A percentile compares a stretch with the other conserved stretches of the same genome.
These are phyloP conservation scores for Phoenicopterus ruber DNA, from an alignment of 2,113 vertebrate species.

Conservation along the genomic window DNA sequence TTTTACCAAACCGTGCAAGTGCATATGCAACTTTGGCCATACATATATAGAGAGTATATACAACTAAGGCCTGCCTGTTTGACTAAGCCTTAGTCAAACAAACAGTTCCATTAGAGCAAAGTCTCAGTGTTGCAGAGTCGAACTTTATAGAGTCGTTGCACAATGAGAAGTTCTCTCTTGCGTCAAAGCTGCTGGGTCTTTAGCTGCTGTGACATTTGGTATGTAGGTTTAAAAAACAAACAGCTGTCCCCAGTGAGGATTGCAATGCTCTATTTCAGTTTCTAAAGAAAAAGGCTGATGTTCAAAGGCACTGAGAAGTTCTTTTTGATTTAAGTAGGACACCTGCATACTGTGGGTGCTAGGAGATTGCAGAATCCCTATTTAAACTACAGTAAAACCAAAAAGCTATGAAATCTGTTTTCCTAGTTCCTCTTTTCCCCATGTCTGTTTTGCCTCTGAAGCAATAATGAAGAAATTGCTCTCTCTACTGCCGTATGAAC, in stretches of 20 bases:
- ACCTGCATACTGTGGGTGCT: not conserved
- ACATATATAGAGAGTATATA: not conserved
- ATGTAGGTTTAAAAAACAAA: not conserved
- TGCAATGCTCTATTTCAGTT: not conserved
- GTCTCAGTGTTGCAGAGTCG: not conserved
- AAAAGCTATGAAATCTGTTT: not conserved
- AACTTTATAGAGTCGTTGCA: not conserved
- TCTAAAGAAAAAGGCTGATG: not conserved
- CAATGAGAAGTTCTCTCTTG: not conserved
- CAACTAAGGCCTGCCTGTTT: not conserved
- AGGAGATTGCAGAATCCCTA: not conserved
- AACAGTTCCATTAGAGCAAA: not conserved
- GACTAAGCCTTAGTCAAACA: not conserved
- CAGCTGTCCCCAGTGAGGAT: not conserved
- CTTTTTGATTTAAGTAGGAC: not conserved
- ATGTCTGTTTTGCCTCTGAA: not conserved
- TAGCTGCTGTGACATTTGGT: not conserved
- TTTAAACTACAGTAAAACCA: not conserved
- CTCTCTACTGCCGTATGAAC: not conserved
- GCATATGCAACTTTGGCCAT: not conserved
- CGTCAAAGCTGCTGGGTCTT: not conserved
- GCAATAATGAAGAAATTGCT: not conserved
- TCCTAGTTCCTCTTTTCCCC: not conserved
- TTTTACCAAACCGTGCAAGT: not conserved
- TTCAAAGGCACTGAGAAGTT: not conserved